Evolutionary conservation across 92 coral and sea anemone species (phyloP).

Genomic region (Micromussa lordhowensis): DNA sequence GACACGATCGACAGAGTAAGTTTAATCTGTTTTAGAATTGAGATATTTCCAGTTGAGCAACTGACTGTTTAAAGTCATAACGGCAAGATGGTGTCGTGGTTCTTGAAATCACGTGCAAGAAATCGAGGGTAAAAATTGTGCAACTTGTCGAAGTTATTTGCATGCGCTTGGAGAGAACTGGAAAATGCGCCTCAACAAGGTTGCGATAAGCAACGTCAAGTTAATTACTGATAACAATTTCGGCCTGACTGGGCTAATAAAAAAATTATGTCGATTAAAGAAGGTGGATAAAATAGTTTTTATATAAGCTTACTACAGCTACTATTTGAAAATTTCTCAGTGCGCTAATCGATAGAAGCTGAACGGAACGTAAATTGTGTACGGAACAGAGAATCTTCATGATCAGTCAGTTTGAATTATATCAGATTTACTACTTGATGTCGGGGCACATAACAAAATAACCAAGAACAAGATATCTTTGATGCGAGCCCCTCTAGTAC

Average conservation of each 20-base stretch:
- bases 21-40: constrained; percentile 25
- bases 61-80: not conserved
- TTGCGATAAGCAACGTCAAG: constrained; percentile 14
- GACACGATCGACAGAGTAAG: constrained; percentile 8
- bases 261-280: not conserved
- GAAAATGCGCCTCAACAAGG: not conserved
- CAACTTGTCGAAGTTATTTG: not conserved
- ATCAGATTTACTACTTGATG: constrained; percentile 2
- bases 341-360: not conserved
- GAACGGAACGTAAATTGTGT: no score
- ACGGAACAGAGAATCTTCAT: not conserved
- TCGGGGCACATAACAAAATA: not conserved
- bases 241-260: not conserved
- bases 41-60: constrained; percentile 6
- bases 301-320: not conserved
- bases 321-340: not conserved
- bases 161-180: constrained; percentile 10
- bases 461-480: not conserved
- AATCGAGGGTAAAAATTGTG: not conserved
- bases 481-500: not conserved
- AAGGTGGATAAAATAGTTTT: not conserved
- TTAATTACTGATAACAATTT: constrained; percentile 6
- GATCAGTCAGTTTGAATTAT: not conserved
- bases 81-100: not conserved
- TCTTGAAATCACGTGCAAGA: not conserved